Percentiles rank a stretch among this genome's conserved stretches.
Conservation (phyloP, 2,888 invertebrate genomes). For the Matsumyia berberina region DNA sequence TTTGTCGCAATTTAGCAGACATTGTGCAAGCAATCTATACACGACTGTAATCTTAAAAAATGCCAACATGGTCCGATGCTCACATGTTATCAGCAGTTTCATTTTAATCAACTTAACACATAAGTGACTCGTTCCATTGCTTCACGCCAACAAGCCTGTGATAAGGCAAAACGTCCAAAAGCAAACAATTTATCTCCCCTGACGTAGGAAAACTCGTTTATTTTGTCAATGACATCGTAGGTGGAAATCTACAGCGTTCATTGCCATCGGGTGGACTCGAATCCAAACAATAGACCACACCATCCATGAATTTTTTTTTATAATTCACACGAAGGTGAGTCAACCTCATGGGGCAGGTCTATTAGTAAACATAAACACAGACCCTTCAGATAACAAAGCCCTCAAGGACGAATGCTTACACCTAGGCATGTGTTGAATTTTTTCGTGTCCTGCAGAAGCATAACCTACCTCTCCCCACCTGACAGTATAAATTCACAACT, state of each 20-base stretch:
- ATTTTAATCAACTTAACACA: too few species aligned
- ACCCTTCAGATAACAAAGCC: not conserved
- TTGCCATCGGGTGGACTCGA: slow-evolving; percentile 43
- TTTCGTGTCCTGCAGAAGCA: too few species aligned
- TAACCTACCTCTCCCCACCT: not conserved
- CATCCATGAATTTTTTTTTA: slow-evolving; percentile 19
- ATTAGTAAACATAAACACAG: slow-evolving; percentile 6
- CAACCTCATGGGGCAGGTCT: slow-evolving; percentile 17
- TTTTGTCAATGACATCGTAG: slow-evolving; percentile 40
- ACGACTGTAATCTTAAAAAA: too few species aligned
- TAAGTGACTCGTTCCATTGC: not conserved
- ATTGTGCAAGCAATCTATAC: too few species aligned
- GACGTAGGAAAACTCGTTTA: slow-evolving; percentile 4
- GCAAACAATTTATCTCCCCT: not conserved
- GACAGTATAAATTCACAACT: slow-evolving; percentile 3
- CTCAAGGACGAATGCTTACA: slow-evolving; percentile 14
- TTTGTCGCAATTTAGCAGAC: too few species aligned
- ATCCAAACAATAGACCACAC: slow-evolving; percentile 29
- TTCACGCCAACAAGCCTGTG: not conserved
- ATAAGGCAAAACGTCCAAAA: not conserved
- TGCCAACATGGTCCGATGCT: too few species aligned
- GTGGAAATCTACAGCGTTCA: slow-evolving; percentile 30
- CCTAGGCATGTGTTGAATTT: not conserved
- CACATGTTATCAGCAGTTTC: too few species aligned
- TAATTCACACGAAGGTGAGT: slow-evolving; percentile 43